Base-by-base conservation (phyloP, 1,140 invertebrate species). In the Nephila pilipes region DNA sequence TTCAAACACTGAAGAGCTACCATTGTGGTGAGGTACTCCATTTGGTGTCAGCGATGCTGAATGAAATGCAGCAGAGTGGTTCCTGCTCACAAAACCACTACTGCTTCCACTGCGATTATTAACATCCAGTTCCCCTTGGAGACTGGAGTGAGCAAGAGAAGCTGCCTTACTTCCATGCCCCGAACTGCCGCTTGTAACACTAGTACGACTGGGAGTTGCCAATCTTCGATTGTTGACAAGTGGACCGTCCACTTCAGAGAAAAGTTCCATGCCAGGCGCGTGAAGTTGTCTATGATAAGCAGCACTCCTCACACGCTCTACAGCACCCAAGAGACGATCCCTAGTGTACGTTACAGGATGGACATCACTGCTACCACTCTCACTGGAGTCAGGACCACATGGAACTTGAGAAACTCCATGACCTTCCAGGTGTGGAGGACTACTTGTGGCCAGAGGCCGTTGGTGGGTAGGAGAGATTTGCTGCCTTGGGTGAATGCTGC, bases 271-370 rank as follows among this genome's bases (percentile, higher is more conserved):
- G 85, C 80, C 81, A 91, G 89, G 90, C 85, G 91, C 63, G 81
- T 93, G 80, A 87, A 90, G 60, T 90, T 92, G 89, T 58, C 89
- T 65, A n/a, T 94, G 94, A n/a, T 95, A 95, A 20, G 85, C 94
- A 60, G 94, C 95, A 91, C 94, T 95, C 12, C 95, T 94, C 32
- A 96, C 95, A 81, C 95, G 94, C 87, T 96, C 95, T 29, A 96
- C 95, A 29, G 95, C 95, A 46, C 95, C 95, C 65, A 96, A 95
- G 6, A 96, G 94, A 46, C 95, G 95, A 79, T 96, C 96, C 25
- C 96, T 94, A 16, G 95, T 96, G 93, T 96, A 96, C n/a, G 94
- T 94, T 55, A 95, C 93, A 85, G 95, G 95, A 63, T 95, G 93
- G 20, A 88, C 92, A 57, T 89, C 87, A 83, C 92, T 89, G 29